These are phyloP conservation scores for Ailurus styani DNA, from an alignment of 2,113 vertebrate species.

Conservation along the genomic window DNA sequence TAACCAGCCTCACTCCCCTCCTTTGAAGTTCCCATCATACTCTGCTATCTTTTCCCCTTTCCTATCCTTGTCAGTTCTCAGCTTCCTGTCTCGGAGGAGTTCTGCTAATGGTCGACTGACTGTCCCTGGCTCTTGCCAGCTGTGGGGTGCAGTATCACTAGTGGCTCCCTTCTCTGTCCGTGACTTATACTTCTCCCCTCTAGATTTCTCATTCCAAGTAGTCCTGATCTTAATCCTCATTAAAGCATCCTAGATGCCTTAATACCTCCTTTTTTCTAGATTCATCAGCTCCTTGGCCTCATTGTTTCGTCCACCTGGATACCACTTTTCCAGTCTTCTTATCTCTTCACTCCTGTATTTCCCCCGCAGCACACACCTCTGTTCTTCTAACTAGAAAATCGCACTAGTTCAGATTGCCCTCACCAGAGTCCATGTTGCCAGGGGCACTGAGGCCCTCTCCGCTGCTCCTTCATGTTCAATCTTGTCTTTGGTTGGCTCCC, in stretches of 20 bases:
- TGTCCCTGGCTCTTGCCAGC: no score
- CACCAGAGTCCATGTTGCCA: accelerated
- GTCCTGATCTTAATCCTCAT: background rate
- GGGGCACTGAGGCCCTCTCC: accelerated
- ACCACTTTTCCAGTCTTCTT: background rate
- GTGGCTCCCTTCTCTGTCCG: background rate
- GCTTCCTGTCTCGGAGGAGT: background rate
- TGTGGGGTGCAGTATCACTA: background rate
- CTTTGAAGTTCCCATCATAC: background rate
- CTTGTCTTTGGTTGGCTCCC: background rate
- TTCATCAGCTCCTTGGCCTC: background rate
- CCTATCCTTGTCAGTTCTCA: background rate
- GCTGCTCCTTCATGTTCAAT: background rate
- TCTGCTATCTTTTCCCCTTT: background rate
- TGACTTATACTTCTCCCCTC: background rate
- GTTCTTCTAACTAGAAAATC: background rate
- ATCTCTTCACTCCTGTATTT: background rate
- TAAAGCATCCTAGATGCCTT: background rate
- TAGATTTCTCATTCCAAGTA: background rate
- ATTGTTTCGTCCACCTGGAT: background rate
- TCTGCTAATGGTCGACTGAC: background rate
- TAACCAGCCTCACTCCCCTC: background rate
- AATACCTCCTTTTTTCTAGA: background rate
- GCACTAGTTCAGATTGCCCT: background rate
- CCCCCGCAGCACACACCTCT: background rate